These are phyloP conservation scores for Chamaea fasciata DNA, from an alignment of 2,113 vertebrate species.

Conservation along the genomic window DNA sequence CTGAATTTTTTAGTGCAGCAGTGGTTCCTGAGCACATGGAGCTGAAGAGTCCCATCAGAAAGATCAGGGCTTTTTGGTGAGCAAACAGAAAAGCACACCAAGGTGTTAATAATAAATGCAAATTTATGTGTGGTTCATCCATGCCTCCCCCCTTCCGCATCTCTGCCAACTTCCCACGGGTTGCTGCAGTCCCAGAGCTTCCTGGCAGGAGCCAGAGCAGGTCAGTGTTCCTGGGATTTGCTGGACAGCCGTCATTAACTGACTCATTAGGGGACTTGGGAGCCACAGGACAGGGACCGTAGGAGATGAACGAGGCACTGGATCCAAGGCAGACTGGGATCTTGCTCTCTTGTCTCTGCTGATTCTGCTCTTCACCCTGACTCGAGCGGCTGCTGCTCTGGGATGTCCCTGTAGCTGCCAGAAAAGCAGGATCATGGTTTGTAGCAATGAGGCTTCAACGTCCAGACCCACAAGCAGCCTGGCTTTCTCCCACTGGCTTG, in stretches of 20 bases:
- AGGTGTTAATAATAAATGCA: not conserved
- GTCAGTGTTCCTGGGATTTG: rapidly evolving
- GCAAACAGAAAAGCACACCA: not conserved
- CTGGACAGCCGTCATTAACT: not conserved
- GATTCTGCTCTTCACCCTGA: not conserved
- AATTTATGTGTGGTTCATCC: not conserved
- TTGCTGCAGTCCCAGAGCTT: not conserved
- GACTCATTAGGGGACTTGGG: rapidly evolving
- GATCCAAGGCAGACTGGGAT: not conserved
- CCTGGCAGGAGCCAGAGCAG: rapidly evolving
- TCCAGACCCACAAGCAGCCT: not conserved
- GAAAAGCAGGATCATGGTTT: not conserved
- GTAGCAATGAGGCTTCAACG: not conserved
- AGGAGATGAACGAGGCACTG: rapidly evolving
- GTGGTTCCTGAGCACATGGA: not conserved
- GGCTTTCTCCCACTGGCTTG: no score
- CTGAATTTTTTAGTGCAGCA: not conserved
- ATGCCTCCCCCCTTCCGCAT: not conserved
- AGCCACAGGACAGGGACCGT: not conserved
- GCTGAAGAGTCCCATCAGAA: not conserved
- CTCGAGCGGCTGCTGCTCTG: not conserved
- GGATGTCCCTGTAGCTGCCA: not conserved
- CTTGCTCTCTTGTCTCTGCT: rapidly evolving
- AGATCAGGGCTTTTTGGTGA: not conserved
- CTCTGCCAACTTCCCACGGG: not conserved